Evolutionary conservation across 2,797 vertebrate species (phyloP).

Genomic region (Hybognathus amarus): DNA sequence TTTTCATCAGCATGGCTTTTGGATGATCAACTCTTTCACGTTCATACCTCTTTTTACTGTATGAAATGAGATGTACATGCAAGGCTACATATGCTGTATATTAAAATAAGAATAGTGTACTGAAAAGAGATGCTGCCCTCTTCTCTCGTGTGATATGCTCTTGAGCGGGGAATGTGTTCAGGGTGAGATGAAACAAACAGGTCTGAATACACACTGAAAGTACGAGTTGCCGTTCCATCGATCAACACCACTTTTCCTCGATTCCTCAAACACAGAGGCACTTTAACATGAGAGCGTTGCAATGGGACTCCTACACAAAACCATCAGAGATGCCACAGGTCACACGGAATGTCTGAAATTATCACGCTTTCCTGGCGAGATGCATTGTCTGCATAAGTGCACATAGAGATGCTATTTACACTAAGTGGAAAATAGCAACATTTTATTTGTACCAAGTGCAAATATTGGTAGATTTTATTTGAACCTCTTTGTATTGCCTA

Average conservation of each 20-base stretch:
- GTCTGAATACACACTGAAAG: conserved; percentile 26
- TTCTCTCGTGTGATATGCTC: background rate
- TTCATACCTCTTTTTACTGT: background rate
- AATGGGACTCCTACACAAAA: conserved; percentile 12
- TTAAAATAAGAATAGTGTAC: background rate
- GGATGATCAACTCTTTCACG: background rate
- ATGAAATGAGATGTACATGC: background rate
- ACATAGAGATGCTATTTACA: background rate
- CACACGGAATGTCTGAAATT: background rate
- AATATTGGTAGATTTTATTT: background rate
- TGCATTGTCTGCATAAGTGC: background rate
- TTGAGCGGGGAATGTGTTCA: conserved; percentile 6
- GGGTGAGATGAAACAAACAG: conserved; percentile 37
- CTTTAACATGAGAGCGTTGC: conserved; percentile 14
- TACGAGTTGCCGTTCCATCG: conserved; percentile 9
- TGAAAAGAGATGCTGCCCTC: background rate
- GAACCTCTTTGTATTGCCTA: background rate
- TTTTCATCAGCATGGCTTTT: background rate
- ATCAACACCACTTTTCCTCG: conserved; percentile 11
- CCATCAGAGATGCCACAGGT: background rate
- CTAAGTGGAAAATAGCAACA: background rate
- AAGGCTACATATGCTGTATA: background rate
- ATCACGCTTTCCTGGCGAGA: background rate
- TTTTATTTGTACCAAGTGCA: background rate
- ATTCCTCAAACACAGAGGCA: background rate